Base-by-base conservation (phyloP, 2,888 invertebrate species). In the Stenodema calcarata region DNA sequence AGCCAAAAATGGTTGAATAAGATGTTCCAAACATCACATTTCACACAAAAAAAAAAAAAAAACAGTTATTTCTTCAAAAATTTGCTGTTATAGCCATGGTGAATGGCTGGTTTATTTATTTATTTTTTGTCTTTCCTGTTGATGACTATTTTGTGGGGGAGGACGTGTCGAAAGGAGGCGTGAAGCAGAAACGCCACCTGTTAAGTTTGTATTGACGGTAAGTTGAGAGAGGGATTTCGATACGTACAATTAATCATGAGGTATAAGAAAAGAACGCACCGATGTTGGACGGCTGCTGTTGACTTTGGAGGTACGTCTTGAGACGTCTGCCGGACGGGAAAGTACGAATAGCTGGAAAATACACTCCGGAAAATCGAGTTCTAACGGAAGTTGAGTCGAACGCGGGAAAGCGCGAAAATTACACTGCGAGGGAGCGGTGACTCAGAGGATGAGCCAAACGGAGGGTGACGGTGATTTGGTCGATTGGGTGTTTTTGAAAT, bases 221-320 rank as follows among this genome's bases (percentile, higher is more conserved):
- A 35, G 35, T 7, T 35, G 35, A 35, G 35, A 35, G 35, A 35
- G 2, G 4, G 35, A 4, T 2, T 35, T 35, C 7, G 35, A 4
- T 35, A 35, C 7, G 35, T 35, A 35, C 7, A 7, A 35, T 35
- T 35, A 35, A 35, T 35, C 35, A 35, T 35, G 35, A 4, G 35
- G 7, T 35, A 35, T 35, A 35, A 2, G 35, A 35, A 35, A 35
- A 35, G 44, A 44, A 78, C 78, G 78, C 23, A 78, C 78, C 78
- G 78, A 78, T 78, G 9, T 75, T 85, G 76, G 50, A 78, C 62
- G 79, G 41, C 54, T 23, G 62, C n/a, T 86, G 41, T 41, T 41
- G 83, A 50, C 50, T 47, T 54, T 23, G 75, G 11, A 6, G 73
- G 28, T n/a, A 42, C 35, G 44, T 42, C 0, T 70, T 14, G 41